Conservation (phyloP, 1,140 invertebrate species). For the Aphaenogaster floridana region DNA sequence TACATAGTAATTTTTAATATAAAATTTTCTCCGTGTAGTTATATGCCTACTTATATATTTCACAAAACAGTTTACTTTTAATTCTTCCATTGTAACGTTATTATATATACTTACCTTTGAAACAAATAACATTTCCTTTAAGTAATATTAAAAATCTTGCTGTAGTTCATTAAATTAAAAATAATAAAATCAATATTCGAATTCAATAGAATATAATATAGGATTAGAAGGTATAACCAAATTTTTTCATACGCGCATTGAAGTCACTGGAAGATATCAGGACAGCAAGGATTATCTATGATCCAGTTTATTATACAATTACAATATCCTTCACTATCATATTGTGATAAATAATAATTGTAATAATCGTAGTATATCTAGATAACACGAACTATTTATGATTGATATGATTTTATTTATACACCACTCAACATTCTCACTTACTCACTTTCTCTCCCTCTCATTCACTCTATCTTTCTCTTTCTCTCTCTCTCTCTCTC, state of each 20-base stretch:
- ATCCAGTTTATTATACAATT: slow-evolving; percentile 87
- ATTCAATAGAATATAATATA: background rate
- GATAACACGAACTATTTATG: slow-evolving; percentile 82
- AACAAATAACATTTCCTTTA: background rate
- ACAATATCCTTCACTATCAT: slow-evolving; percentile 85
- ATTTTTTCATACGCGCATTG: background rate
- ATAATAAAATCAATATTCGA: background rate
- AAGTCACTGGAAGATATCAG: background rate
- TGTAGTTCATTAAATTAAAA: background rate
- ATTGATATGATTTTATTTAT: slow-evolving; percentile 87
- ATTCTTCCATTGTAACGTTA: background rate
- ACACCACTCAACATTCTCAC: slow-evolving; percentile 77
- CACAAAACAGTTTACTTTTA: background rate
- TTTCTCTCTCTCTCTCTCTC: background rate
- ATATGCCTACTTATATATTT: background rate
- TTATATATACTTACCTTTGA: background rate
- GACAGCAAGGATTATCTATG: slow-evolving; percentile 78
- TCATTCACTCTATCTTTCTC: background rate
- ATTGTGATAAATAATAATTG: slow-evolving; percentile 82
- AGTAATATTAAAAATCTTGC: background rate
- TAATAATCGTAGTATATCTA: slow-evolving; percentile 78
- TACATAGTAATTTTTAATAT: no score
- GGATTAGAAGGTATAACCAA: background rate
- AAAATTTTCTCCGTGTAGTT: background rate
- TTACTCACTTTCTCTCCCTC: slow-evolving; percentile 10